Base-by-base conservation (phyloP, 2,113 vertebrate species). In the Saguinus imperator region DNA sequence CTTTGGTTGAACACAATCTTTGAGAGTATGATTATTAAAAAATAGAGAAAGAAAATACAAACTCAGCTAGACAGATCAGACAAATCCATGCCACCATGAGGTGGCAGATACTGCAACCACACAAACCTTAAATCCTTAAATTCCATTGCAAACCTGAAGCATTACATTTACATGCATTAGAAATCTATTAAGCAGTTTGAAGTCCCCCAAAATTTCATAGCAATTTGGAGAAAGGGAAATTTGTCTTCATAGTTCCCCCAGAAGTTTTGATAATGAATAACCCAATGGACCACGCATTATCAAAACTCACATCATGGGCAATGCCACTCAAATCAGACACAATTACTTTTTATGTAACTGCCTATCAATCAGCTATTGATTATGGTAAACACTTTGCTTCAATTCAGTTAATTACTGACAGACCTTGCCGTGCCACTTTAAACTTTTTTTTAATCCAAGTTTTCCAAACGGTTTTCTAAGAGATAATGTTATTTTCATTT, bases 401-500 rank as follows among this genome's bases (percentile, higher is more conserved):
- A 61, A 61, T 70, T 76, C 58, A 88, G 1, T 48, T 70, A 88
- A 70, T 77, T 84, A 79, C 27, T 52, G 21, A 37, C 2, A 52
- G 45, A 76, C 27, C 18, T 75, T 76, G 68, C 3, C 18, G 23
- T n/a, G 57, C 12, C 64, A 76, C 37, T 52, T 61, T 77, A 35
- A 91, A 58, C 2, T n/a, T 81, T 72, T 27, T 72, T 80, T 76
- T 14, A 77, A 68, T 20, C 9, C 21, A 94, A 45, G 35, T 8
- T 96, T 96, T 77, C 68, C 29, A 61, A 88, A 88, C 25, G 20
- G 27, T 61, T 88, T 94, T 40, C 72, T 87, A 61, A 72, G 37
- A 61, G 48, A 87, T 50, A n/a, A 35, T 81, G 52, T 32, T 86
- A 52, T 81, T 81, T 96, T 75, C 58, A 92, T 13, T 70, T 83